Evolutionary conservation across 2,888 invertebrate species (phyloP).

Genomic region (Hirtodrosophila confusa): DNA sequence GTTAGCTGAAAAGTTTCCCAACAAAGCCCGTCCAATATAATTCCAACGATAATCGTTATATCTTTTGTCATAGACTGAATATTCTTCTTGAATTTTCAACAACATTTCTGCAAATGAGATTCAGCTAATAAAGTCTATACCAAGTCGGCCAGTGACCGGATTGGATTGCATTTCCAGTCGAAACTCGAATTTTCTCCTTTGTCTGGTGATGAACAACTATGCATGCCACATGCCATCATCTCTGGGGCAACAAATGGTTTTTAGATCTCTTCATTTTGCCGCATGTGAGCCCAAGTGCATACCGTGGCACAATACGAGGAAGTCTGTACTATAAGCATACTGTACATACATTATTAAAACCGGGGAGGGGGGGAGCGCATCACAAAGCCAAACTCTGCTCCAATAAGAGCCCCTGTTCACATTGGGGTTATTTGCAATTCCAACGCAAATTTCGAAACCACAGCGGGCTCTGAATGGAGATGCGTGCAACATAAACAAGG

Average conservation of each 20-base stretch:
- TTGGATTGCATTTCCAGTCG: constrained; percentile 3
- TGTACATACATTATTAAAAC: constrained; percentile 31
- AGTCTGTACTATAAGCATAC: constrained; percentile 21
- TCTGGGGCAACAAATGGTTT: constrained; percentile 31
- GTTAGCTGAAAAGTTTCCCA: constrained; percentile 44
- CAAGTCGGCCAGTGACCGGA: constrained; percentile 27
- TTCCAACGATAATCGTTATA: constrained; percentile 63
- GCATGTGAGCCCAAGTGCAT: constrained; percentile 30
- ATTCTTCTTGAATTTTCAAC: constrained; percentile 1
- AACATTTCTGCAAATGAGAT: background rate
- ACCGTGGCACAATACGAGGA: constrained; percentile 26
- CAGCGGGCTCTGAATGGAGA: constrained; percentile 34
- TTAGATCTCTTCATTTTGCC: constrained; percentile 51
- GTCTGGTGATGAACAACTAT: constrained; percentile 13
- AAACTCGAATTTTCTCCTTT: constrained; percentile 3
- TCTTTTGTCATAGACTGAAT: constrained; percentile 26
- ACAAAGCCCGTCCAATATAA: constrained; percentile 52
- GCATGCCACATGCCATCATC: constrained; percentile 5
- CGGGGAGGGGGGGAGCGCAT: background rate
- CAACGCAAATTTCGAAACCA: constrained; percentile 46
- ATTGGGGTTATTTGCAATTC: constrained; percentile 58
- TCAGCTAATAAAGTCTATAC: background rate
- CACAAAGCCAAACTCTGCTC: background rate
- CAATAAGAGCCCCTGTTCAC: constrained; percentile 10
- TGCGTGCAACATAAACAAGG: constrained; percentile 41